Evolutionary conservation across 1,140 invertebrate species (phyloP), one percentile per base, ranked within the genome.

Genomic region (Zaprionus vittiger): DNA sequence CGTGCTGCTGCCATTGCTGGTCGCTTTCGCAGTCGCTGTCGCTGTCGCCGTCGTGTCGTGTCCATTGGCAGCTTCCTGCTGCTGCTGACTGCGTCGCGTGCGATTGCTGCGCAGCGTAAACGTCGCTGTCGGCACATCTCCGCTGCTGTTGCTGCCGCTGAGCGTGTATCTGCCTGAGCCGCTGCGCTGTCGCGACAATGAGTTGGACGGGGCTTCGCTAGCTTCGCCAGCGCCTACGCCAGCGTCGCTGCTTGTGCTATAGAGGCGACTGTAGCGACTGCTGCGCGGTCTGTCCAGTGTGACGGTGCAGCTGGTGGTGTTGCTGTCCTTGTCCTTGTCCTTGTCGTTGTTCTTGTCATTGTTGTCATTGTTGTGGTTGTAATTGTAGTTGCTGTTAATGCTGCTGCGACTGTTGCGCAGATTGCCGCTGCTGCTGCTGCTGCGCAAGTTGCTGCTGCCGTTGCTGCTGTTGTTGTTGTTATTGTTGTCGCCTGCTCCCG

Each of bases 51-150:
- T 44, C 41, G 34, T 12, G 5, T n/a, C 41, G 7, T 47, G 41
- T 9, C 41, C 41, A 47, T 47, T 47, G 2, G 65, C 17, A 15
- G 68, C 70, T 14, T 12, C 12, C 26, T 34, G 60, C 34, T 22
- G 59, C 28, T 61, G 69, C 52, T 41, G 52, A 17, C 73, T 73
- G 57, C 79, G 72, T 12, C 73, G 54, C 17, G 49, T 64, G 38
- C 31, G 62, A 67, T 67, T 74, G 44, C 70, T 66, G 57, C 66
- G 69, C 54, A 75, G 49, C 3, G 91, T 92, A 61, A 92, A 91
- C 5, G 91, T 92, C 28, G 91, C 91, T 44, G 91, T 92, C 22
- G 91, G 91, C 56, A 92, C 81, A 80, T 87, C 81, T 4, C 91
- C 86, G 38, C 70, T 87, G 64, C 86, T 90, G 54, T 67, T 90